Evolutionary conservation across 2,113 vertebrate genomes (phyloP).

Genomic region (Sylvilagus bachmani): DNA sequence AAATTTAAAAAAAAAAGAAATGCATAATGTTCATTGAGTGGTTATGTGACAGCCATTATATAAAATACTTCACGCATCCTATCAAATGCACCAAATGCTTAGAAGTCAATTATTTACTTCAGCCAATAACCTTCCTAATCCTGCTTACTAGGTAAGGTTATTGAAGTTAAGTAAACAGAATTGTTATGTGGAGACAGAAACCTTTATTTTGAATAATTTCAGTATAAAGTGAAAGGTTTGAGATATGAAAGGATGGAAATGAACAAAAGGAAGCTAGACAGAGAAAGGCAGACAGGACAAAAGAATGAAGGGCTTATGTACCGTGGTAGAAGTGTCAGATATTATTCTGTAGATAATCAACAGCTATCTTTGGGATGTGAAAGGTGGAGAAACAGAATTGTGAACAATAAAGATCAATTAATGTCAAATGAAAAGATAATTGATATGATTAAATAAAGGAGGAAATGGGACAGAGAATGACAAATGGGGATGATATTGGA

Average conservation of each 20-base stretch:
- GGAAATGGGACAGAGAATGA: background rate
- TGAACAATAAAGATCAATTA: background rate
- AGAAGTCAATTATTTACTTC: background rate
- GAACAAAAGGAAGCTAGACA: background rate
- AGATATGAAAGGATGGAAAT: background rate
- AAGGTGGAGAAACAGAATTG: background rate
- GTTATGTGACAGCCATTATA: background rate
- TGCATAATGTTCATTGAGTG: background rate
- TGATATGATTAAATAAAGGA: conserved; percentile 12
- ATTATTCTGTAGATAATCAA: background rate
- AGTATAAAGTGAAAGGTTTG: background rate
- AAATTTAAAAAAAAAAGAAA: no score
- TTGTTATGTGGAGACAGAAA: background rate
- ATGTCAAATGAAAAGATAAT: background rate
- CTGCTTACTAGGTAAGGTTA: background rate
- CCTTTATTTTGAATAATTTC: background rate
- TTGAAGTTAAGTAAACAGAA: conserved; percentile 3
- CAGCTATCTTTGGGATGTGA: background rate
- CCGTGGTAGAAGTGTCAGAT: background rate
- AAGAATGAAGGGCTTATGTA: background rate
- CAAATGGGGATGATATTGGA: background rate
- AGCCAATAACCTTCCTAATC: rapidly evolving
- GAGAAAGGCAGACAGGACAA: background rate
- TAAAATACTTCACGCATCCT: background rate
- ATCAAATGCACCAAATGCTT: background rate